phyloP scores from a whole-genome alignment of 2,888 invertebrate species.

The Marasmarcha lunaedactyla region DNA sequence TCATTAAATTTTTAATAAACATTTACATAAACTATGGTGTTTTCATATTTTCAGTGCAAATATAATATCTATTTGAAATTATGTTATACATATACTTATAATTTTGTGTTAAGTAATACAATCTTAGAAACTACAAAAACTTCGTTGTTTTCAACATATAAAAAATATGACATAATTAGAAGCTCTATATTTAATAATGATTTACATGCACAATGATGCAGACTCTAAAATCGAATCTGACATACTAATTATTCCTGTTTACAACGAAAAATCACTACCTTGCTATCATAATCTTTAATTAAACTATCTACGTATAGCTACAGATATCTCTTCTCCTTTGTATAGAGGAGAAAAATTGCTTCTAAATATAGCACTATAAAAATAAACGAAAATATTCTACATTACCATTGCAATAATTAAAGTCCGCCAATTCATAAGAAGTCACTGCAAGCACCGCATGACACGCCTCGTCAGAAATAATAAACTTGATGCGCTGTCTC shows the following conservation, averaged over 20 bases:
- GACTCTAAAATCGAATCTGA: background rate
- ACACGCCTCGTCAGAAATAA: constrained; percentile 35
- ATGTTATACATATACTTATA: too few relatives aligned
- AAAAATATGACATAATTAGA: background rate
- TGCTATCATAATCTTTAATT: too few relatives aligned
- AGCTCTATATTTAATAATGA: background rate
- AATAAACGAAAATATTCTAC: too few relatives aligned
- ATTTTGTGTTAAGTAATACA: too few relatives aligned
- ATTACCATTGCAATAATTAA: too few relatives aligned
- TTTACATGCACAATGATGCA: background rate
- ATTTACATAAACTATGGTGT: background rate
- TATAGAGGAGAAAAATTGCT: too few relatives aligned
- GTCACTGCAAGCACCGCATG: background rate
- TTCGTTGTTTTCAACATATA: background rate
- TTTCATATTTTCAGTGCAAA: background rate
- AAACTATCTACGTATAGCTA: too few relatives aligned
- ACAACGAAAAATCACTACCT: too few relatives aligned
- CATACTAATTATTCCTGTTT: too few relatives aligned
- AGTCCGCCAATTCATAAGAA: too few relatives aligned
- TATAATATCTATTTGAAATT: background rate
- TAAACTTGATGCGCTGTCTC: constrained; percentile 52
- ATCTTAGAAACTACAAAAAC: background rate
- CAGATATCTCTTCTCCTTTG: too few relatives aligned
- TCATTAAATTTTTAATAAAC: background rate
- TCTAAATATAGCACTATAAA: too few relatives aligned